A percentile compares a stretch with the other conserved stretches of the same genome.
phyloP scores from a whole-genome alignment of 1,140 invertebrate genomes.

The Gonioctena quinquepunctata region DNA sequence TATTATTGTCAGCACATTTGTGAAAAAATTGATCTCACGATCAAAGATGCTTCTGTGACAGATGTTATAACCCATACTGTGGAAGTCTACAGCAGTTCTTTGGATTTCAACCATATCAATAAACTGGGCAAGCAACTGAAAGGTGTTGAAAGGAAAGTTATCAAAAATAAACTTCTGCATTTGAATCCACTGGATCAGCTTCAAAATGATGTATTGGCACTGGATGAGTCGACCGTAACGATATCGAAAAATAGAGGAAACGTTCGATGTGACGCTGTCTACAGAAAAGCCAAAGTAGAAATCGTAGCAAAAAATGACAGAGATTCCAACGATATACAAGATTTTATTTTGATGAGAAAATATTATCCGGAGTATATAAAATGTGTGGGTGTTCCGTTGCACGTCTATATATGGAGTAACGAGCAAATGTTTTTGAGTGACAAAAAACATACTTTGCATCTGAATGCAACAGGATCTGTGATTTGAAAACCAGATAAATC shows the following conservation, averaged over 20 bases:
- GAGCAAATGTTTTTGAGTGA: not conserved
- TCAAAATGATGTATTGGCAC: not conserved
- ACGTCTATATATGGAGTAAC: not conserved
- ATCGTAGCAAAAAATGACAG: not conserved
- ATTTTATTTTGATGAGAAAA: not conserved
- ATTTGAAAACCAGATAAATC: not conserved
- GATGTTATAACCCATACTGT: not conserved
- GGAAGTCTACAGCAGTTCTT: not conserved
- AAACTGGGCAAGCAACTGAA: not conserved
- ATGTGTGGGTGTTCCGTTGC: not conserved
- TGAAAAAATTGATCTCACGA: not conserved
- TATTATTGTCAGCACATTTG: not conserved
- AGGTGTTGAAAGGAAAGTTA: not conserved
- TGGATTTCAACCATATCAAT: not conserved
- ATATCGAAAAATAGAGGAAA: not conserved
- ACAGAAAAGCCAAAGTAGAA: not conserved
- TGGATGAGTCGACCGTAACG: not conserved
- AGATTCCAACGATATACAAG: not conserved
- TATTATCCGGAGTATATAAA: not conserved
- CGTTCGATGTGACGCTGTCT: not conserved
- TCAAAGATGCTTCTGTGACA: not conserved
- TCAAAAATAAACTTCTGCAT: not conserved
- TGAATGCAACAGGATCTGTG: not conserved
- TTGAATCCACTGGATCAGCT: not conserved
- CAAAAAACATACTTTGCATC: not conserved